A percentile compares a stretch with the other conserved stretches of the same genome.
These are phyloP conservation scores for Formica exsecta DNA, from an alignment of 1,140 invertebrate species.

Conservation along the genomic window DNA sequence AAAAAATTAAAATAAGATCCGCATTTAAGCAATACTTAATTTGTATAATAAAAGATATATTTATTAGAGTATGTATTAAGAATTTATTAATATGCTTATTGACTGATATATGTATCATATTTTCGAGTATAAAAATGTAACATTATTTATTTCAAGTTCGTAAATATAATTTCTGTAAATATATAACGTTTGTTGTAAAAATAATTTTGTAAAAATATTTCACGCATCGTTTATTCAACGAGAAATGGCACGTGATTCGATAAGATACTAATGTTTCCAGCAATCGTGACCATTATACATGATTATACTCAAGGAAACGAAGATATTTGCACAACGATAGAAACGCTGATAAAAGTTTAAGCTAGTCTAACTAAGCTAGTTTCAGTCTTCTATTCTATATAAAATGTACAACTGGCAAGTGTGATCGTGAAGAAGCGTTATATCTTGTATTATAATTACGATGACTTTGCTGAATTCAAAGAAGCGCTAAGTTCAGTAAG, in stretches of 20 bases:
- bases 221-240: background rate
- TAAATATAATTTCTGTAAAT: background rate
- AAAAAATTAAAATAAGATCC: background rate
- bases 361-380: background rate
- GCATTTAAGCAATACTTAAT: background rate
- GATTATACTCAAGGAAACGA: background rate
- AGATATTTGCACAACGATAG: background rate
- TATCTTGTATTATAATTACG: background rate
- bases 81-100: background rate
- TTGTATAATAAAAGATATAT: background rate
- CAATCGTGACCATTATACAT: too few species aligned
- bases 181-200: too few species aligned
- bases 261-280: too few species aligned
- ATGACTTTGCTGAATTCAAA: background rate
- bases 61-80: background rate
- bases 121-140: background rate
- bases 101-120: background rate
- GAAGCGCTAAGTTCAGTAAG: background rate
- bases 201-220: too few species aligned
- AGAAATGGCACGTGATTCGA: background rate
- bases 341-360: background rate
- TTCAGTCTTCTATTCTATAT: background rate
- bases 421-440: background rate
- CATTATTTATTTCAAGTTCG: background rate
- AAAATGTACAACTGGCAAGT: constrained; percentile 1